These are phyloP conservation scores for Atethmia centrago DNA, from an alignment of 2,888 invertebrate genomes.

Conservation along the genomic window DNA sequence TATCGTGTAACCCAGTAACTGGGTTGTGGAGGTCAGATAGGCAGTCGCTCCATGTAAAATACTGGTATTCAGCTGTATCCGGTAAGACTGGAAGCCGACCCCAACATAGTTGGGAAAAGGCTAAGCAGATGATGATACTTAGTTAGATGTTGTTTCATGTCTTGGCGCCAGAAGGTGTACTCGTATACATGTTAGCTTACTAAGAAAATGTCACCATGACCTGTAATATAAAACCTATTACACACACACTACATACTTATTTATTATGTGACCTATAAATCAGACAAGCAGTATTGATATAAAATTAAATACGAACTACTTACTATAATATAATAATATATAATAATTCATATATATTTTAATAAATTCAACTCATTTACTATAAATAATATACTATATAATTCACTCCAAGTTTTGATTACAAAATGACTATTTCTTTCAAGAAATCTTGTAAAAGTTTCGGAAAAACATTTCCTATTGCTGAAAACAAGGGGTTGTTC, in stretches of 20 bases:
- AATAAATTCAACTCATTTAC: too few relatives aligned
- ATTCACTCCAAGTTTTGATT: background rate
- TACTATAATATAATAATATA: too few relatives aligned
- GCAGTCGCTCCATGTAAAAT: too few relatives aligned
- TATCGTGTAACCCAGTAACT: too few relatives aligned
- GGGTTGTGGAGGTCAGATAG: too few relatives aligned
- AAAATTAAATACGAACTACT: background rate
- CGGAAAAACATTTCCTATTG: constrained; percentile 28
- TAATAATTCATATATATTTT: too few relatives aligned
- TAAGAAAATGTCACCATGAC: background rate
- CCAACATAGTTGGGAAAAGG: too few relatives aligned
- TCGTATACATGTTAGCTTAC: background rate
- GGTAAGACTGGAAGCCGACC: too few relatives aligned
- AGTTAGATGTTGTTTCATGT: background rate
- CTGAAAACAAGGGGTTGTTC: constrained; percentile 47
- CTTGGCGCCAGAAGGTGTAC: background rate
- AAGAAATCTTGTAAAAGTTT: constrained; percentile 19
- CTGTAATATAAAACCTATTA: background rate
- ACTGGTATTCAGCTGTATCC: too few relatives aligned
- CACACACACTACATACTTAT: too few relatives aligned
- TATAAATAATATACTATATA: too few relatives aligned
- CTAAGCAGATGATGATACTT: too few relatives aligned
- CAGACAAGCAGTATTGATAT: background rate
- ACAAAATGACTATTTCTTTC: background rate
- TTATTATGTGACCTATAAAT: background rate